phyloP scores from a whole-genome alignment of 2,888 invertebrate genomes.

The Euproctis similis region DNA sequence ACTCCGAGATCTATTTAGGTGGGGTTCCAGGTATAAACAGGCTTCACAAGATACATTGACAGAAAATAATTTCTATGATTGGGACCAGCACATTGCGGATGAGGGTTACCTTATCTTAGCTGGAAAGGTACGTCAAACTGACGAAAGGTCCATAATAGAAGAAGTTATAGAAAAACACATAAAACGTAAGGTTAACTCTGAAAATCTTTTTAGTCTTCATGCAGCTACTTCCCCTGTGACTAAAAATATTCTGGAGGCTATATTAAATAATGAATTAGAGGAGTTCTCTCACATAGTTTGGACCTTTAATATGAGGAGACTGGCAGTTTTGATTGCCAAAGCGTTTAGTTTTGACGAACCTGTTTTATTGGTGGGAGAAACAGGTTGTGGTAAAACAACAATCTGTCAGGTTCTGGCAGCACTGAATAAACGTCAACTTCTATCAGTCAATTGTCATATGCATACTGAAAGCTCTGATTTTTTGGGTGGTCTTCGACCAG shows the following conservation, averaged over 20 bases:
- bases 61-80: slow-evolving; percentile 85
- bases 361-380: slow-evolving; percentile 96
- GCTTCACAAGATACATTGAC: slow-evolving; percentile 77
- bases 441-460: slow-evolving; percentile 97
- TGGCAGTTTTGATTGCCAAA: slow-evolving; percentile 86
- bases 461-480: slow-evolving; percentile 99
- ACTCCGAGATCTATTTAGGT: slow-evolving; percentile 94
- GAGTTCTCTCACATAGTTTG: slow-evolving; percentile 91
- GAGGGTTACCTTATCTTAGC: slow-evolving; percentile 96
- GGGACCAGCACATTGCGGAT: slow-evolving; percentile 97
- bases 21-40: slow-evolving; percentile 94
- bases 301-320: slow-evolving; percentile 92
- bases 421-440: slow-evolving; percentile 79
- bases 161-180: slow-evolving; percentile 87
- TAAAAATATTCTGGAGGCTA: slow-evolving; percentile 78
- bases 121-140: slow-evolving; percentile 89
- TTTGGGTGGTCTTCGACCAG: slow-evolving; percentile 95
- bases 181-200: slow-evolving; percentile 82
- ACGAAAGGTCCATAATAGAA: slow-evolving; percentile 88
- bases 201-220: slow-evolving; percentile 82
- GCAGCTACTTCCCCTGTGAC: slow-evolving; percentile 86
- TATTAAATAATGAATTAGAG: slow-evolving; percentile 72
- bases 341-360: slow-evolving; percentile 95
- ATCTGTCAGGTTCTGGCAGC: slow-evolving; percentile 92
- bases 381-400: slow-evolving; percentile 98